A percentile compares a stretch with the other conserved stretches of the same genome.
phyloP scores from a whole-genome alignment of 2,888 invertebrate genomes.

The Drosophila antonietae region DNA sequence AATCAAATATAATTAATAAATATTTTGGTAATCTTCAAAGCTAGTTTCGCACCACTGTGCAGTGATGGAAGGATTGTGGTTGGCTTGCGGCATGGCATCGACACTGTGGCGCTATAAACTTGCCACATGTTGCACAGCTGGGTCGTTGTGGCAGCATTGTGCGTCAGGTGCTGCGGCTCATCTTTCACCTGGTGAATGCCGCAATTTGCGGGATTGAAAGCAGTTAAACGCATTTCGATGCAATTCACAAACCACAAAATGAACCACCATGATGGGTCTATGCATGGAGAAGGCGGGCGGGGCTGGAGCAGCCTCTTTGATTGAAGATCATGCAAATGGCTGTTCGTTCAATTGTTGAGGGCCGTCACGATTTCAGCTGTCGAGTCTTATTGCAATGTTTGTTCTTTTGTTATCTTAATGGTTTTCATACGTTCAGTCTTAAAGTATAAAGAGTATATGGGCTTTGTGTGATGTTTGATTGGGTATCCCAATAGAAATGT shows the following conservation, averaged over 20 bases:
- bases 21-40: not conserved
- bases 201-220: conserved; percentile 50
- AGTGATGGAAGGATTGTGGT: conserved; percentile 9
- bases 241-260: conserved; percentile 32
- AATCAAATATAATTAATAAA: no score
- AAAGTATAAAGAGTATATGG: not conserved
- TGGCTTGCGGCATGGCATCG: conserved; percentile 13
- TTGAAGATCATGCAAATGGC: conserved; percentile 61
- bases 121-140: conserved; percentile 51
- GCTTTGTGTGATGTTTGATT: not conserved
- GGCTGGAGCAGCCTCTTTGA: conserved; percentile 23
- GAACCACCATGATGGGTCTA: conserved; percentile 8
- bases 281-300: not conserved
- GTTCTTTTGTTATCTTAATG: conserved; percentile 57
- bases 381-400: conserved; percentile 41
- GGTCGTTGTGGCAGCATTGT: conserved; percentile 36
- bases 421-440: conserved; percentile 22
- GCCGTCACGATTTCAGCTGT: conserved; percentile 60
- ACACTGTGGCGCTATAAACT: conserved; percentile 19
- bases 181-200: conserved; percentile 71
- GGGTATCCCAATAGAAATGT: not conserved
- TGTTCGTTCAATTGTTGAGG: conserved; percentile 55
- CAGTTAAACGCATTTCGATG: conserved; percentile 18
- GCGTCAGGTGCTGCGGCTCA: conserved; percentile 62
- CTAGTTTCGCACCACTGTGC: not conserved